Percentiles rank a stretch among this genome's conserved stretches.
Evolutionary conservation across 2,113 vertebrate genomes (phyloP).

Genomic region (Cyprinodon variegatus): DNA sequence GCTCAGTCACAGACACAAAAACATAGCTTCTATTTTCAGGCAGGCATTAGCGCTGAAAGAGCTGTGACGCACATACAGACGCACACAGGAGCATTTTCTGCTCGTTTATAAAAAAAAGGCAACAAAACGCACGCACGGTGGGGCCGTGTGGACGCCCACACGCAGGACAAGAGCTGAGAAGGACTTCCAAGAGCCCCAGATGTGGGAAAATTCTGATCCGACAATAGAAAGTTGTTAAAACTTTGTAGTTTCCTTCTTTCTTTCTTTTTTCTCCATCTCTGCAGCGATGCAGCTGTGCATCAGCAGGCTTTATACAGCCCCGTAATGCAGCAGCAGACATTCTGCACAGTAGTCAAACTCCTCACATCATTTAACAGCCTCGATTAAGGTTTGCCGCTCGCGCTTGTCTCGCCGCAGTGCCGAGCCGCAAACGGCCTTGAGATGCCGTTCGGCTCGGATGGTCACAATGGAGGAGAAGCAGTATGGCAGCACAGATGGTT

Average conservation of each 20-base stretch:
- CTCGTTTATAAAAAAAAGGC: background rate
- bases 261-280: background rate
- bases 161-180: background rate
- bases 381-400: background rate
- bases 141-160: conserved; percentile 29
- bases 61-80: conserved; percentile 54
- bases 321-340: background rate
- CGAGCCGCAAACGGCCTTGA: background rate
- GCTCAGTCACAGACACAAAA: conserved; percentile 39
- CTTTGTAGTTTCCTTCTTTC: background rate
- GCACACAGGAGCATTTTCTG: conserved; percentile 6
- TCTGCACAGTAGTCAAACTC: background rate
- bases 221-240: background rate
- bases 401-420: background rate
- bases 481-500: conserved; percentile 61
- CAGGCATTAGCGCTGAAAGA: conserved; percentile 45
- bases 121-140: conserved; percentile 9
- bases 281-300: background rate
- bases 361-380: conserved; percentile 19
- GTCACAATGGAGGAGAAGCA: conserved; percentile 33
- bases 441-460: conserved; percentile 11
- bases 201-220: background rate
- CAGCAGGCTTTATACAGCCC: background rate
- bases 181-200: background rate
- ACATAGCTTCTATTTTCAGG: conserved; percentile 54